Evolutionary conservation across 2,888 invertebrate species (phyloP).

Genomic region (Protonemura montana): DNA sequence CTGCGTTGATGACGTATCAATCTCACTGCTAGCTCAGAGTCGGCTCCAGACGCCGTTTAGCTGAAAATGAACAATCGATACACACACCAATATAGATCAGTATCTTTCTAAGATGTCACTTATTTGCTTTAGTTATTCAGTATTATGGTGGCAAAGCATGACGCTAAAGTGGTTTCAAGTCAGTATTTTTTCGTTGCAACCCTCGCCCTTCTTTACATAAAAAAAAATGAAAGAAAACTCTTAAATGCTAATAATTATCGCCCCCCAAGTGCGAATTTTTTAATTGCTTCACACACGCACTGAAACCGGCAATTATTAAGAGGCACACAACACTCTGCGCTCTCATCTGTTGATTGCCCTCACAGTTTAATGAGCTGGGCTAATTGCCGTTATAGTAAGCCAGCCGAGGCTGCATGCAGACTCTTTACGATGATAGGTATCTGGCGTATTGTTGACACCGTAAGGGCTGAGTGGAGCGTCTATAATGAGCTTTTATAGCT

Average conservation of each 20-base stretch:
- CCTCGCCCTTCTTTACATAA: background rate
- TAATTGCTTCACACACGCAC: slow-evolving; percentile 17
- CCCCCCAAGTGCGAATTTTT: slow-evolving; percentile 12
- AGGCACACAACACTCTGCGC: background rate
- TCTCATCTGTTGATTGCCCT: slow-evolving; percentile 40
- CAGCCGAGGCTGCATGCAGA: background rate
- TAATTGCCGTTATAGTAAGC: slow-evolving; percentile 31
- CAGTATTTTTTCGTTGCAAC: background rate
- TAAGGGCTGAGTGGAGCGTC: slow-evolving; percentile 14
- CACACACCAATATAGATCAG: background rate
- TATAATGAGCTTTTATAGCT: slow-evolving; percentile 41
- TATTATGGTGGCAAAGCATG: no score
- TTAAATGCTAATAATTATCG: background rate
- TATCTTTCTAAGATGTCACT: no score
- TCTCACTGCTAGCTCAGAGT: background rate
- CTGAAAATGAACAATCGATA: background rate
- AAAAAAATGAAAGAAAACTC: background rate
- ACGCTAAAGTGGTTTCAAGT: no score
- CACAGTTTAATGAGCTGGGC: slow-evolving; percentile 28
- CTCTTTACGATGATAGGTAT: slow-evolving; percentile 21
- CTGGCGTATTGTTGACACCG: slow-evolving; percentile 38
- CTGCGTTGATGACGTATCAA: background rate
- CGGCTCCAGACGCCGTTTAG: background rate
- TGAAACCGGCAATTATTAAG: background rate
- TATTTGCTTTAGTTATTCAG: no score